phyloP scores from a whole-genome alignment of 1,140 invertebrate species.

The Druon quercuslanigerum region DNA sequence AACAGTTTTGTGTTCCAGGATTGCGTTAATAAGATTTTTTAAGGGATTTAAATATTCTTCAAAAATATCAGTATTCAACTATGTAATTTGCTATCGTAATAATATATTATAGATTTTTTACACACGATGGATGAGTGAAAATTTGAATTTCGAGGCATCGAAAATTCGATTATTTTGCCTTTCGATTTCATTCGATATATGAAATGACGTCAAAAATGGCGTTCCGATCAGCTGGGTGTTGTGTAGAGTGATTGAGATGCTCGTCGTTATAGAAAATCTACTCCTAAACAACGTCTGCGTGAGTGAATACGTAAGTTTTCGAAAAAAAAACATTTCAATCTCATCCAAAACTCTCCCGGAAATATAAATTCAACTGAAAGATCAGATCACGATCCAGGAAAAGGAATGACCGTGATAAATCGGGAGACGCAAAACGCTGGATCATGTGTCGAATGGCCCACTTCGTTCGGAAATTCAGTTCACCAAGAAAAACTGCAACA shows the following conservation, averaged over 20 bases:
- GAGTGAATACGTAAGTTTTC: slow-evolving; percentile 61
- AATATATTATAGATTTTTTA: no score
- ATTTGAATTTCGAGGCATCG: slow-evolving; percentile 9
- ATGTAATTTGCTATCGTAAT: no score
- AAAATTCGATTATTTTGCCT: slow-evolving; percentile 34
- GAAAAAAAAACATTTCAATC: background rate
- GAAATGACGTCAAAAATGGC: slow-evolving; percentile 73
- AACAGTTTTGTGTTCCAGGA: no score
- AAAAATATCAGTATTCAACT: no score
- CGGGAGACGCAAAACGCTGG: slow-evolving; percentile 58
- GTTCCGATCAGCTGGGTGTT: slow-evolving; percentile 74
- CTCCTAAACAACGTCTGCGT: slow-evolving; percentile 55
- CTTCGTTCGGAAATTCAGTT: slow-evolving; percentile 35
- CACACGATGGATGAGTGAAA: no score
- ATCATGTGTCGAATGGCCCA: slow-evolving; percentile 57
- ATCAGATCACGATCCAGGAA: background rate
- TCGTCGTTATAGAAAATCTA: slow-evolving; percentile 56
- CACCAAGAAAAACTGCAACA: background rate
- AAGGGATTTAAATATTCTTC: no score
- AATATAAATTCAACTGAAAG: background rate
- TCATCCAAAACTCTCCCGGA: background rate
- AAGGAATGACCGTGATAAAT: slow-evolving; percentile 22
- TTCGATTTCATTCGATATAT: slow-evolving; percentile 47
- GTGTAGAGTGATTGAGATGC: slow-evolving; percentile 73
- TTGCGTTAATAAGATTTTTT: no score